Conservation (phyloP, 2,113 vertebrate species). For the Takifugu bimaculatus region DNA sequence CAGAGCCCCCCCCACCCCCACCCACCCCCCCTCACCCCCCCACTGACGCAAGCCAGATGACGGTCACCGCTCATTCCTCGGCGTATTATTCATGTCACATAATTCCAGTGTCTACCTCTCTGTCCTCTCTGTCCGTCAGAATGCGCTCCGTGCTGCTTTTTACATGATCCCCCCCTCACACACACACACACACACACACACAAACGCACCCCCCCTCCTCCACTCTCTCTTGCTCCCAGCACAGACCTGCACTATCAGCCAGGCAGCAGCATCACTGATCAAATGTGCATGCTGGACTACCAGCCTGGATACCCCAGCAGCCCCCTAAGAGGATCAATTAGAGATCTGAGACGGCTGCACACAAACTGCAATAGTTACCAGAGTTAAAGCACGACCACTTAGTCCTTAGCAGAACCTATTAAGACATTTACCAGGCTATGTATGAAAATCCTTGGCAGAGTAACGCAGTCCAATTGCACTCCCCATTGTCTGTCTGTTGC, state of each 20-base stretch:
- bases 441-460: conserved; percentile 66
- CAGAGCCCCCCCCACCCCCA: conserved; percentile 2
- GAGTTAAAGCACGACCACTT: conserved; percentile 62
- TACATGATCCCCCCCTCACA: conserved; percentile 39
- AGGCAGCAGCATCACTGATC: conserved; percentile 56
- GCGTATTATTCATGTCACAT: conserved; percentile 75
- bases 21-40: conserved; percentile 40
- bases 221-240: conserved; percentile 34
- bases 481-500: conserved; percentile 62
- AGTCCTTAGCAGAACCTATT: conserved; percentile 56
- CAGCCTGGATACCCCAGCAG: conserved; percentile 51
- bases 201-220: neutral
- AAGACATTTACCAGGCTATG: conserved; percentile 63
- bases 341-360: conserved; percentile 31
- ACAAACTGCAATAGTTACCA: conserved; percentile 40
- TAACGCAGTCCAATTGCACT: conserved; percentile 67
- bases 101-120: conserved; percentile 66
- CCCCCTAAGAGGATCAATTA: conserved; percentile 64
- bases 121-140: conserved; percentile 56
- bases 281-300: conserved; percentile 43
- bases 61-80: conserved; percentile 62
- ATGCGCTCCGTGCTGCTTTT: conserved; percentile 32
- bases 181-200: no score
- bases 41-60: conserved; percentile 71
- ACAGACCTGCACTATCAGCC: conserved; percentile 62